Percentiles rank a stretch among this genome's conserved stretches.
Evolutionary conservation across 2,888 invertebrate genomes (phyloP).

Genomic region (Lasioglossum oenotherae): DNA sequence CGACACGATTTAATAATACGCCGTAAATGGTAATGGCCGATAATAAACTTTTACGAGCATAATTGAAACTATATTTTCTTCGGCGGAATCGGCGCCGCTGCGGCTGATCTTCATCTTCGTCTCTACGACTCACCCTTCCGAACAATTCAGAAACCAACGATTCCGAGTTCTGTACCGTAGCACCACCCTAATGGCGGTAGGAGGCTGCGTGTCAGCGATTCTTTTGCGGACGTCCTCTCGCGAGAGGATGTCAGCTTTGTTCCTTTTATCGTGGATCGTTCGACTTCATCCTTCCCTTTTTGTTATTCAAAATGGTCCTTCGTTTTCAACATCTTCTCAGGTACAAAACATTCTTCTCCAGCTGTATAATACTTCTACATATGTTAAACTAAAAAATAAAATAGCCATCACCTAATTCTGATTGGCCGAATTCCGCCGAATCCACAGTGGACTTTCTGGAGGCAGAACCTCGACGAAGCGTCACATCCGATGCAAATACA

Average conservation of each 20-base stretch:
- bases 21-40: slow-evolving; percentile 52
- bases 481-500: slow-evolving; percentile 17
- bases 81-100: neutral
- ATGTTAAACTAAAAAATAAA: neutral
- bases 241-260: neutral
- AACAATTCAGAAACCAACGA: neutral
- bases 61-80: slow-evolving; percentile 57
- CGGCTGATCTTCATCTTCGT: neutral
- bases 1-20: slow-evolving; percentile 53
- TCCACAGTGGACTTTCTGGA: neutral
- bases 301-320: neutral
- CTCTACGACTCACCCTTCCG: neutral
- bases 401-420: neutral
- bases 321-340: neutral
- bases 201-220: neutral
- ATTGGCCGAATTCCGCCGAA: neutral
- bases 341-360: too few relatives aligned
- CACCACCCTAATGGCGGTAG: neutral
- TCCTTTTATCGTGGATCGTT: neutral
- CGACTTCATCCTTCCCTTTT: neutral
- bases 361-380: too few relatives aligned
- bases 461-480: neutral
- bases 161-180: neutral
- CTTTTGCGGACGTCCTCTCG: neutral
- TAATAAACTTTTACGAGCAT: slow-evolving; percentile 59